phyloP scores from a whole-genome alignment of 2,888 invertebrate species.

The Pemphredon lugubris region DNA sequence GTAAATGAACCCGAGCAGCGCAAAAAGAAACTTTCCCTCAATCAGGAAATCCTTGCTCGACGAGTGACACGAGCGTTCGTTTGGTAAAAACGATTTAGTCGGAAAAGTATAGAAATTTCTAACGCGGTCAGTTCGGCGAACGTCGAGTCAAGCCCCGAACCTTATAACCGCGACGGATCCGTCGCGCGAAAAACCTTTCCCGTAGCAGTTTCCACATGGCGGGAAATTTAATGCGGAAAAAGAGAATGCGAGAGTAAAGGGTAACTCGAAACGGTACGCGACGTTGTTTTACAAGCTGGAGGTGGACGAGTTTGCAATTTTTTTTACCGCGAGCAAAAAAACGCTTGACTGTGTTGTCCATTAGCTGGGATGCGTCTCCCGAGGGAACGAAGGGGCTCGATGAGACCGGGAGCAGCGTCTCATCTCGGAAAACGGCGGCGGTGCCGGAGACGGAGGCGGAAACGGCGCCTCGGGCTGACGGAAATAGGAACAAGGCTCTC shows the following conservation, averaged over 20 bases:
- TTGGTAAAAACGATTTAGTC: no score
- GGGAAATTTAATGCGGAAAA: conserved; percentile 14
- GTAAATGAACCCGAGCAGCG: no score
- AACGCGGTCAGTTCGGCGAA: no score
- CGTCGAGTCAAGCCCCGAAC: no score
- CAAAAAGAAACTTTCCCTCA: no score
- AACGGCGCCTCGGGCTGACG: conserved; percentile 54
- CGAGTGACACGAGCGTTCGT: no score
- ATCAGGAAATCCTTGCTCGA: no score
- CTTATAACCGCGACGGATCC: no score
- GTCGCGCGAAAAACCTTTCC: no score
- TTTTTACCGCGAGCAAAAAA: conserved; percentile 11
- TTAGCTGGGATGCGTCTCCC: conserved; percentile 68
- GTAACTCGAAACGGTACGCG: conserved; percentile 27
- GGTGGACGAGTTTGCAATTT: conserved; percentile 11
- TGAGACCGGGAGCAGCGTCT: conserved; percentile 54
- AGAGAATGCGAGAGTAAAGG: neutral
- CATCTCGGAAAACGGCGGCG: conserved; percentile 46
- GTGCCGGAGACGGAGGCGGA: conserved; percentile 62
- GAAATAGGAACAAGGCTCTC: conserved; percentile 62
- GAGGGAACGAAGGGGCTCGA: conserved; percentile 61
- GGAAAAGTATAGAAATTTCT: no score
- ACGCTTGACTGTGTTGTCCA: conserved; percentile 60
- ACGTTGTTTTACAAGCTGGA: conserved; percentile 14
- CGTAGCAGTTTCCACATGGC: conserved; percentile 2